These are phyloP conservation scores for Phoenicopterus ruber DNA, from an alignment of 2,113 vertebrate genomes.

Conservation along the genomic window DNA sequence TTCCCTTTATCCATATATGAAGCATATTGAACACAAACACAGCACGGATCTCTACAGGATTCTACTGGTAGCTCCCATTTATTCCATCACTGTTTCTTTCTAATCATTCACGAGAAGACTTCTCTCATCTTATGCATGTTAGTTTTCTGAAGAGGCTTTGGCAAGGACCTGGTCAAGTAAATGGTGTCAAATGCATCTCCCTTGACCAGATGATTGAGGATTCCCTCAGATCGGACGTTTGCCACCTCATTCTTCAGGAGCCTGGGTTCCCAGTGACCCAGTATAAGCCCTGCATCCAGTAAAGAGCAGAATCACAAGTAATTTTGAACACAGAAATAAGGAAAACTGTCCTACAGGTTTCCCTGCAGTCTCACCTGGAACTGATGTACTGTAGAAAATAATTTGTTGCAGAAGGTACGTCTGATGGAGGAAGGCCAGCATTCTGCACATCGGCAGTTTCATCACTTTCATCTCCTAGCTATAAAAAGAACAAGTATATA, in stretches of 20 bases:
- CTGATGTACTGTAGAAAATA: slow-evolving; percentile 98
- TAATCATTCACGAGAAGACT: neutral
- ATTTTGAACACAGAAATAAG: neutral
- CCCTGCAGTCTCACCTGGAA: slow-evolving; percentile 79
- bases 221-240: neutral
- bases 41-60: neutral
- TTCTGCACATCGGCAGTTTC: slow-evolving; percentile 75
- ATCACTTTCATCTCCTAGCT: slow-evolving; percentile 84
- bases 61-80: neutral
- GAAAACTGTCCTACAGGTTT: neutral
- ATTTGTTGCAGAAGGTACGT: slow-evolving; percentile 86
- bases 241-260: neutral
- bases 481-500: neutral
- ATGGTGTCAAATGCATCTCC: neutral
- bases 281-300: neutral
- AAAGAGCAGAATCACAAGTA: neutral
- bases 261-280: neutral
- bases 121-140: neutral
- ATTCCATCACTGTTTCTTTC: neutral
- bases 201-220: neutral
- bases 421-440: slow-evolving; percentile 66
- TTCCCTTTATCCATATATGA: neutral
- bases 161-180: neutral
- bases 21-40: neutral
- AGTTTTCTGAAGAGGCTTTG: neutral